Percentiles rank a stretch among this genome's conserved stretches.
Conservation (phyloP, 2,888 invertebrate species). For the Morpho deidamia region DNA sequence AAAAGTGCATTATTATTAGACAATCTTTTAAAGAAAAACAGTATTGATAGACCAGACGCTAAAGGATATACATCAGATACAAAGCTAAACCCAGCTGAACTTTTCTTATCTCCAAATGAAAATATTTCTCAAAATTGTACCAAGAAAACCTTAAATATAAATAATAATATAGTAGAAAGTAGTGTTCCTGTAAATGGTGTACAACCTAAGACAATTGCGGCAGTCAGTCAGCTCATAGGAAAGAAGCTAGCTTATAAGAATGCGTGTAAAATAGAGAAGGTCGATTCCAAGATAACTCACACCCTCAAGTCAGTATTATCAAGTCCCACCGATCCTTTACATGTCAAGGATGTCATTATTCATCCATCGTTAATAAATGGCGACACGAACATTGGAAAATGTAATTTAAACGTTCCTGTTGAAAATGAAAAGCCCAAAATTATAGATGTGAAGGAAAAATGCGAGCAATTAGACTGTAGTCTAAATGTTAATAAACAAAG, state of each 20-base stretch:
- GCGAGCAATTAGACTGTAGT: constrained; percentile 17
- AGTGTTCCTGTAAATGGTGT: constrained; percentile 48
- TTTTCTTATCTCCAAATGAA: constrained; percentile 63
- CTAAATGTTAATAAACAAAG: constrained; percentile 20
- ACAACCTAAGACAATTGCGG: constrained; percentile 55
- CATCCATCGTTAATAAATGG: constrained; percentile 17
- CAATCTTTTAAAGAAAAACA: constrained; percentile 76
- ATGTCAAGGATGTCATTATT: constrained; percentile 38
- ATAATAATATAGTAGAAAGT: constrained; percentile 67
- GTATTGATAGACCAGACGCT: constrained; percentile 70
- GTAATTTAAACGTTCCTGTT: constrained; percentile 7
- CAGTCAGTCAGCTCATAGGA: constrained; percentile 59
- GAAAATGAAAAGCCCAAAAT: constrained; percentile 13
- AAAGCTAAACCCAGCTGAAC: constrained; percentile 63
- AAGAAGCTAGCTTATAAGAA: constrained; percentile 61
- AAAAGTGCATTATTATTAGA: constrained; percentile 75
- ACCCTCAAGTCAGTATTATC: constrained; percentile 65
- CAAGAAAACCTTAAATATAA: constrained; percentile 68
- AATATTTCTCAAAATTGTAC: constrained; percentile 50
- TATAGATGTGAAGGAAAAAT: constrained; percentile 19
- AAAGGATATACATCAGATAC: constrained; percentile 56
- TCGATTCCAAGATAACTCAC: constrained; percentile 60
- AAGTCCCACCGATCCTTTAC: constrained; percentile 46
- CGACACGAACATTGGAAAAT: constrained; percentile 27
- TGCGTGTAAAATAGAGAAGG: constrained; percentile 58